Percentiles rank a stretch among this genome's conserved stretches.
Conservation (phyloP, 2,797 vertebrate species). For the Saguinus oedipus region DNA sequence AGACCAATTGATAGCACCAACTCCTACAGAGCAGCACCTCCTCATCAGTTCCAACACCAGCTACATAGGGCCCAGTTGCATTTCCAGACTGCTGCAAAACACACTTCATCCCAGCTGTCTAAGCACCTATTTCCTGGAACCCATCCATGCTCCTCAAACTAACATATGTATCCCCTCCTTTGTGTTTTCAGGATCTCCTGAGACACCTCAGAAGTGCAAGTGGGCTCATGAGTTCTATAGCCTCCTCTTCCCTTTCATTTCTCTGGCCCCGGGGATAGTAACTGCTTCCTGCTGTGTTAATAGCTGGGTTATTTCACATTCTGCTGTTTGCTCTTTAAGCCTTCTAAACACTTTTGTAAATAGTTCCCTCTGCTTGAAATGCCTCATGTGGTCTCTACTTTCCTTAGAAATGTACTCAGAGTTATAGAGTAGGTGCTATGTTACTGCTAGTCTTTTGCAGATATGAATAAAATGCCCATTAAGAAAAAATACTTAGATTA, state of each 20-base stretch:
- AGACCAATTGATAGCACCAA: neutral
- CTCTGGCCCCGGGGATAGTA: neutral
- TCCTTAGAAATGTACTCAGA: neutral
- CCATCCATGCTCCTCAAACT: neutral
- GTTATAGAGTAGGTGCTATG: neutral
- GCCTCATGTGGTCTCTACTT: conserved; percentile 14
- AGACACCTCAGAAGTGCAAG: neutral
- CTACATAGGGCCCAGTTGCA: neutral
- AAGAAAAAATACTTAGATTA: neutral
- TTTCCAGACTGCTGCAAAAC: neutral
- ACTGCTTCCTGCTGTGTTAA: neutral
- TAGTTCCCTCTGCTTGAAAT: neutral
- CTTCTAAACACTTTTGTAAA: neutral
- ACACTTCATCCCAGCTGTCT: neutral
- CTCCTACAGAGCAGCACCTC: neutral
- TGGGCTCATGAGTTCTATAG: neutral
- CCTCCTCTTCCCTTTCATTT: neutral
- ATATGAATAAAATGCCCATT: neutral
- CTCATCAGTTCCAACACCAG: neutral
- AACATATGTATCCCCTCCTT: neutral
- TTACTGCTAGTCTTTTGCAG: neutral
- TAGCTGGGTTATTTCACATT: neutral
- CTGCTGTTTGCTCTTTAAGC: neutral
- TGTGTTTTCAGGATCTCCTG: neutral
- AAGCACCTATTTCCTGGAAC: neutral